Percentiles rank a stretch among this genome's conserved stretches.
Evolutionary conservation across 1,140 invertebrate genomes (phyloP).

Genomic region (Amphibalanus amphitrite): DNA sequence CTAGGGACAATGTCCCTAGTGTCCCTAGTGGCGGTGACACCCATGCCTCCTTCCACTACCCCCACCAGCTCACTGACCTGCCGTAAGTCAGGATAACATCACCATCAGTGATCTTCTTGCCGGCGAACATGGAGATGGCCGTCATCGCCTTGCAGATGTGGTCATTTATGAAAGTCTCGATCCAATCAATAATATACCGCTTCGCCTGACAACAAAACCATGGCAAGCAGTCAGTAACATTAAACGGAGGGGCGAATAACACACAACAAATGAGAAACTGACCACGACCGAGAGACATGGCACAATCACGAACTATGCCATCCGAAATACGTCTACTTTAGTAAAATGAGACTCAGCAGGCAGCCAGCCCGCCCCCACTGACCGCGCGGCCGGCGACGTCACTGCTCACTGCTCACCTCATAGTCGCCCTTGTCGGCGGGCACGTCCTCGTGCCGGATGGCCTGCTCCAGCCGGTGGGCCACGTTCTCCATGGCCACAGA

Average conservation of each 20-base stretch:
- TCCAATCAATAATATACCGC: constrained; percentile 41
- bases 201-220: constrained; percentile 39
- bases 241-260: too few species aligned
- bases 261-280: too few species aligned
- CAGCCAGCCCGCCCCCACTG: too few species aligned
- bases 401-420: too few species aligned
- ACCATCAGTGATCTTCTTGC: constrained; percentile 58
- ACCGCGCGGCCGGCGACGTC: too few species aligned
- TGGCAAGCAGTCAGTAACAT: too few species aligned
- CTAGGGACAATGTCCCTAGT: too few species aligned
- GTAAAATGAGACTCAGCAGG: too few species aligned
- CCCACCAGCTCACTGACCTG: constrained; percentile 7
- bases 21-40: neutral
- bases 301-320: too few species aligned
- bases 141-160: constrained; percentile 65
- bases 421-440: constrained; percentile 21
- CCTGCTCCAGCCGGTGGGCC: constrained; percentile 42
- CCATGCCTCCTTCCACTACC: neutral
- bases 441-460: constrained; percentile 39
- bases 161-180: constrained; percentile 65
- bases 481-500: constrained; percentile 84
- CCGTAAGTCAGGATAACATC: constrained; percentile 84
- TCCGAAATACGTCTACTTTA: too few species aligned
- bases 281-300: too few species aligned
- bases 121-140: constrained; percentile 58